These are phyloP conservation scores for Aurelia sp. DNA, from an alignment of 30 jellyfish, hydroid and myxozoan species.

Conservation along the genomic window DNA sequence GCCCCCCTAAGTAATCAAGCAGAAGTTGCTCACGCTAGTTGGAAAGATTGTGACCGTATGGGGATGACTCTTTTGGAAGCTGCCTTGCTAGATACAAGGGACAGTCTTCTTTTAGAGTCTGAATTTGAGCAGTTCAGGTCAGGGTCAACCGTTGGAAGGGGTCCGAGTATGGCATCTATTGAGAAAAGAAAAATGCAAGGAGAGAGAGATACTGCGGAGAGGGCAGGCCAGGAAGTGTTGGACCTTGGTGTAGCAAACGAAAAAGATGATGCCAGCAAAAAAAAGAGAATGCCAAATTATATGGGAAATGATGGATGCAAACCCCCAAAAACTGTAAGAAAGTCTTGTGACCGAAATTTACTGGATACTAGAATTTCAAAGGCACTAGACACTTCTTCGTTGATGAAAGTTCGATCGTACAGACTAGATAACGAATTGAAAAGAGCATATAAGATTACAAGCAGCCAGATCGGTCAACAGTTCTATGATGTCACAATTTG, in stretches of 20 bases:
- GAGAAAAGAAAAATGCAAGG: not conserved
- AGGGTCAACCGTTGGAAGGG: not conserved
- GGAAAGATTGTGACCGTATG: not conserved
- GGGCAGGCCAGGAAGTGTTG: not conserved
- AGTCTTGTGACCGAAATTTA: too few relatives aligned
- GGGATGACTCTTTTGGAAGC: not conserved
- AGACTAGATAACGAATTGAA: too few relatives aligned
- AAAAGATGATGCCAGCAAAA: not conserved
- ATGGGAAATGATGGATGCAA: too few relatives aligned
- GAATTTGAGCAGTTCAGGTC: not conserved
- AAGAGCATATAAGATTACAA: too few relatives aligned
- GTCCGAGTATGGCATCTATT: not conserved
- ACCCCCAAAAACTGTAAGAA: too few relatives aligned
- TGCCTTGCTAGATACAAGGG: not conserved
- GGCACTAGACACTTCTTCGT: too few relatives aligned
- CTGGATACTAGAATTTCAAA: too few relatives aligned
- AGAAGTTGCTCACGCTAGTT: constrained; percentile 11
- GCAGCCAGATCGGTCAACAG: too few relatives aligned
- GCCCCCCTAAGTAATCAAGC: constrained; percentile 10
- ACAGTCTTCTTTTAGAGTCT: not conserved
- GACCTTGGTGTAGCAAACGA: constrained; percentile 1
- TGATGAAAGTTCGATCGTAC: too few relatives aligned
- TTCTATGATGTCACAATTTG: too few relatives aligned
- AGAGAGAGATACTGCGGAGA: not conserved
- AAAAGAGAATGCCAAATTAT: too few relatives aligned